A percentile compares a stretch with the other conserved stretches of the same genome.
Evolutionary conservation across 2,113 vertebrate genomes (phyloP).

Genomic region (Heloderma charlesbogerti): DNA sequence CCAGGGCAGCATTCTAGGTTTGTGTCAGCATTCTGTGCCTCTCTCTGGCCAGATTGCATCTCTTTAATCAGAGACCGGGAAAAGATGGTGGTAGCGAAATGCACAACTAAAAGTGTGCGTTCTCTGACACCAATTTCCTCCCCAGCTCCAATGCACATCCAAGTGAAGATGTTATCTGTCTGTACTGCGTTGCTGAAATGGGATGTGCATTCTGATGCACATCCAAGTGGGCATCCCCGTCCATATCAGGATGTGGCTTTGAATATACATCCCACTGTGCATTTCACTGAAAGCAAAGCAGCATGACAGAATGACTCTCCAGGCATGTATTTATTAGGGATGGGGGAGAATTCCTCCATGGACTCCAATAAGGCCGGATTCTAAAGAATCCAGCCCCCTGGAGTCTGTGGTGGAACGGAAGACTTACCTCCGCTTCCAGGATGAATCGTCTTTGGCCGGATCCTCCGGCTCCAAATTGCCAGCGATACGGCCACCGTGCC

Average conservation of each 20-base stretch:
- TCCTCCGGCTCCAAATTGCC: too few species aligned
- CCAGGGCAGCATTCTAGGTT: too few species aligned
- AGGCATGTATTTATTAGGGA: too few species aligned
- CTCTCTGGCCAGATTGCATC: not conserved
- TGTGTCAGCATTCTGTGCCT: not conserved
- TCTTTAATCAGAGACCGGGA: not conserved
- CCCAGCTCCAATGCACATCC: constrained; percentile 36
- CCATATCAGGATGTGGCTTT: not conserved
- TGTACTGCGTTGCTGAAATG: not conserved
- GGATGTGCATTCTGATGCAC: not conserved
- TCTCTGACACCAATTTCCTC: constrained; percentile 40
- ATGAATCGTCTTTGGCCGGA: too few species aligned
- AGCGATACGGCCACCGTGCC: too few species aligned
- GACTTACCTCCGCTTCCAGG: too few species aligned
- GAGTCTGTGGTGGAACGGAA: too few species aligned
- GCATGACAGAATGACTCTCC: not conserved
- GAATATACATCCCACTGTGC: not conserved
- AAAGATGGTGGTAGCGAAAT: not conserved
- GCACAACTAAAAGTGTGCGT: not conserved
- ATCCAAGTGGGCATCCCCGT: constrained; percentile 9
- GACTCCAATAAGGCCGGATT: too few species aligned
- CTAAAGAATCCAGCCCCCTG: too few species aligned
- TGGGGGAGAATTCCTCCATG: too few species aligned
- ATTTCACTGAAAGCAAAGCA: not conserved
- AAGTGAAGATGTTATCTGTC: not conserved